Evolutionary conservation across 2,797 vertebrate genomes (phyloP), one percentile per base, ranked within the genome.

Genomic region (Clarias laeviceps): DNA sequence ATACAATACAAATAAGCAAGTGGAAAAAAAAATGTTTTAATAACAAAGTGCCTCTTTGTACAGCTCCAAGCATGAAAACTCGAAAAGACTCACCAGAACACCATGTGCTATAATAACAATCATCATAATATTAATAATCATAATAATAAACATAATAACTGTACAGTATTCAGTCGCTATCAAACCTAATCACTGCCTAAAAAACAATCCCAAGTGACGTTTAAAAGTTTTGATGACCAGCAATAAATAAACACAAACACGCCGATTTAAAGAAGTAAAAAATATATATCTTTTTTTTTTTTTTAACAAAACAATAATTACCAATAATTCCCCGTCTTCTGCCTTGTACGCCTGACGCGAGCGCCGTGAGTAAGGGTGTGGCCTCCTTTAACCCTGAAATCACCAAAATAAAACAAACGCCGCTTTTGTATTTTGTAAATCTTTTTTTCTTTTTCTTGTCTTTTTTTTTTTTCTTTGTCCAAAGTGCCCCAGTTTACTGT

Each of bases 1-100:
- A 68, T 80, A 87, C 81, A 87, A 83, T n/a, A 83, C 50, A 27
- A 83, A 72, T 45, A 82, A 73, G 34, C 81, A 73, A 82, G 27
- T 45, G 4, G 80, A 86, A 83, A 91, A 50, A 94, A 89, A n/a
- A 91, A 91, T 90, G 89, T 91, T 93, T 54, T 92, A 91, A 92
- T 93, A 95, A 94, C 94, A 93, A 96, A 96, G 95, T 96, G 95
- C 95, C 95, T 96, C 95, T 94, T 94, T 94, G 93, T 94, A 95
- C 93, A 88, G 87, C 80, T 88, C 83, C 88, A 85, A 88, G 88
- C 88, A 81, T 83, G 83, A 81, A 64, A 68, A 85, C 45, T 86
- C 62, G 80, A 74, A 57, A 83, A 14, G 50, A 70, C 40, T 80
- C 77, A 85, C 80, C 86, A 76, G 76, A 82, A 86, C 88, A 73